These are phyloP conservation scores for Agrenia bidenticulata DNA, from an alignment of 2,888 invertebrate species.

Conservation along the genomic window DNA sequence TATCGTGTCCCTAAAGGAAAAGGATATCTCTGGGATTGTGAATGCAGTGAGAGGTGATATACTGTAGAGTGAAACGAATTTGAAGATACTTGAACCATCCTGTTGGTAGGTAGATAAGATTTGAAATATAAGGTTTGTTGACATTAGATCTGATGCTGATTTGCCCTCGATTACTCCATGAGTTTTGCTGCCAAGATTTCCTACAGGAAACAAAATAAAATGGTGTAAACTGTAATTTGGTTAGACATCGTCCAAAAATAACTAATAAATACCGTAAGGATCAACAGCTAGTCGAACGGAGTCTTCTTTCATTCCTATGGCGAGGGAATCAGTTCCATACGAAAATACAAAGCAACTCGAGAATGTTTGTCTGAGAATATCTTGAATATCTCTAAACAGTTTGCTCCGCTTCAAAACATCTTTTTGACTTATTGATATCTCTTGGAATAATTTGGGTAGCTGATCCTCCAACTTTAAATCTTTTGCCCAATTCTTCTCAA, in stretches of 20 bases:
- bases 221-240: too few relatives aligned
- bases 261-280: conserved; percentile 2
- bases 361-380: conserved; percentile 1
- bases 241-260: background rate
- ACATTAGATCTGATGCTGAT: background rate
- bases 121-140: background rate
- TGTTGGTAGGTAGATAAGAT: background rate
- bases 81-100: background rate
- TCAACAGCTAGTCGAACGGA: background rate
- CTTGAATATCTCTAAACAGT: conserved; percentile 3
- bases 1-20: conserved; percentile 23
- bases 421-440: background rate
- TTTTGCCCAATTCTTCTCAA: too few relatives aligned
- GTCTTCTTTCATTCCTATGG: background rate
- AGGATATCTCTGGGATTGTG: conserved; percentile 26
- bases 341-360: background rate
- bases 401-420: background rate
- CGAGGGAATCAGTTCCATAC: background rate
- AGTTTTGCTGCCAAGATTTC: background rate
- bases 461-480: conserved; percentile 3
- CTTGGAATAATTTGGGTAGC: background rate
- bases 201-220: too few relatives aligned
- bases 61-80: background rate
- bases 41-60: conserved; percentile 5
- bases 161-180: background rate